A percentile compares a stretch with the other conserved stretches of the same genome.
phyloP scores from a whole-genome alignment of 2,797 vertebrate species.

The Hydrocynus forskahlii region DNA sequence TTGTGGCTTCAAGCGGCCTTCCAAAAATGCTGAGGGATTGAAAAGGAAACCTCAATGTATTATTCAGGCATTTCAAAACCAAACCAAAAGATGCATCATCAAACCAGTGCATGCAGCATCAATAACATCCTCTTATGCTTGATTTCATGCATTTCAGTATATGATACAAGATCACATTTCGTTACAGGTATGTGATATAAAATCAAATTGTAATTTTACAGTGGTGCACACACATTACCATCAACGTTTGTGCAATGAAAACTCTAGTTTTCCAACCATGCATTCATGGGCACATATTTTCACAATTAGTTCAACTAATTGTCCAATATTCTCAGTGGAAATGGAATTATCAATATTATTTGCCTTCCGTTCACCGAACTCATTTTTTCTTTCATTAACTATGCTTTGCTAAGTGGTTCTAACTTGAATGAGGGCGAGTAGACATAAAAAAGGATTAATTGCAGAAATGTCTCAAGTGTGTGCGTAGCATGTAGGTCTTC shows the following conservation, averaged over 20 bases:
- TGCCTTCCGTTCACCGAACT: not conserved
- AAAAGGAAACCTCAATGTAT: too few relatives aligned
- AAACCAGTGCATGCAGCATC: too few relatives aligned
- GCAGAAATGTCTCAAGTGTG: constrained; percentile 1
- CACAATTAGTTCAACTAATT: not conserved
- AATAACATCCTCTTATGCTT: not conserved
- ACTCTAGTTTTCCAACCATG: not conserved
- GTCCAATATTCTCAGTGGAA: not conserved
- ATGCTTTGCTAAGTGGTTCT: not conserved
- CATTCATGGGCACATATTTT: not conserved
- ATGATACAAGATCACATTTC: too few relatives aligned
- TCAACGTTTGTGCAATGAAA: not conserved
- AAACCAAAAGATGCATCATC: not conserved
- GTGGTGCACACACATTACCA: not conserved
- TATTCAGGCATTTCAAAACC: not conserved
- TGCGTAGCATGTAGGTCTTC: constrained; percentile 6
- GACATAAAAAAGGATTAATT: constrained; percentile 1
- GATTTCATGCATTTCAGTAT: not conserved
- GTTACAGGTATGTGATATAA: too few relatives aligned
- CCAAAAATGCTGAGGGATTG: too few relatives aligned
- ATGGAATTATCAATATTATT: not conserved
- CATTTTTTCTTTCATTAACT: not conserved
- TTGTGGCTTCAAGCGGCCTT: too few relatives aligned
- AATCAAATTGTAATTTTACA: not conserved
- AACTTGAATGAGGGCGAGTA: not conserved